A percentile compares a stretch with the other conserved stretches of the same genome.
Evolutionary conservation across 2,113 vertebrate species (phyloP).

Genomic region (Corvus moneduloides): DNA sequence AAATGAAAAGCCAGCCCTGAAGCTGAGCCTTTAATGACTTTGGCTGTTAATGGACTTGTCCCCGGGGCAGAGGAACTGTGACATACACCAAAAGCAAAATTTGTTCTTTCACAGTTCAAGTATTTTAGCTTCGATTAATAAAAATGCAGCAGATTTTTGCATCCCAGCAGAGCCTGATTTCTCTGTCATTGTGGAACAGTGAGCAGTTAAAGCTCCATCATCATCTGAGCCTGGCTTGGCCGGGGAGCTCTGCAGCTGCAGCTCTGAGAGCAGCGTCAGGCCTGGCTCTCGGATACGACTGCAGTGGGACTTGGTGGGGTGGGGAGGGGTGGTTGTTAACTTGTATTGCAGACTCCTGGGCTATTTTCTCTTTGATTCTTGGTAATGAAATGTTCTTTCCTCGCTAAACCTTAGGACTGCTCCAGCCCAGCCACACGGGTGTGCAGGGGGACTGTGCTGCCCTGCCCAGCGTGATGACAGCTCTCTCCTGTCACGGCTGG

Average conservation of each 20-base stretch:
- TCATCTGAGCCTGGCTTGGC: slow-evolving; percentile 11
- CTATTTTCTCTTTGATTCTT: background rate
- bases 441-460: background rate
- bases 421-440: background rate
- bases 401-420: background rate
- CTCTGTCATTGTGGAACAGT: background rate
- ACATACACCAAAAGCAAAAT: background rate
- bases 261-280: background rate
- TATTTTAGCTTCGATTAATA: background rate
- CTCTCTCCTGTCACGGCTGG: background rate
- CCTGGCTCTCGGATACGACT: background rate
- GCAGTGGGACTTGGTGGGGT: background rate
- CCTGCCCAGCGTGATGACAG: background rate
- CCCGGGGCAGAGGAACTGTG: background rate
- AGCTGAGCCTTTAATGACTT: background rate
- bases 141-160: background rate
- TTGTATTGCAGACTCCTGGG: background rate
- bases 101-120: background rate
- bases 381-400: background rate
- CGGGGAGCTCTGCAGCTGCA: background rate
- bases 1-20: background rate
- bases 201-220: background rate
- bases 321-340: background rate
- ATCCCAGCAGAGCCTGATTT: background rate
- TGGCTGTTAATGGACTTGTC: background rate